phyloP scores from a whole-genome alignment of 1,140 invertebrate genomes.

The Drosophila quadrilineata region DNA sequence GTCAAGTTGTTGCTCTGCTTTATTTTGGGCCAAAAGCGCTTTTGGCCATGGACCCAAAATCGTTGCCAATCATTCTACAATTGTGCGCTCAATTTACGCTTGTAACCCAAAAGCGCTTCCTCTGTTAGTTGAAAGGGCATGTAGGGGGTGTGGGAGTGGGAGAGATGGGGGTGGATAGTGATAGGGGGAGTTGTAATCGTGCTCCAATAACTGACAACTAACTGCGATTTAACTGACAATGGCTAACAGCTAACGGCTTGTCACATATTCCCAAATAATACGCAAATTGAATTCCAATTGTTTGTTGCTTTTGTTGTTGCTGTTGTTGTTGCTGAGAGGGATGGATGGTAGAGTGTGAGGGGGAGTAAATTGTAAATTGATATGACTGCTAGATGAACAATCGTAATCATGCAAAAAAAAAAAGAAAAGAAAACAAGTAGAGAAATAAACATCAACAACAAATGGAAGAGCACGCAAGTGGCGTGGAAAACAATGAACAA shows the following conservation, averaged over 20 bases:
- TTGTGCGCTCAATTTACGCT: slow-evolving; percentile 63
- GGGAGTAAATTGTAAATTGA: slow-evolving; percentile 56
- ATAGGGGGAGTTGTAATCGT: not conserved
- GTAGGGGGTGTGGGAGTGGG: not conserved
- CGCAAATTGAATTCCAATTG: slow-evolving; percentile 55
- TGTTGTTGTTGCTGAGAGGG: slow-evolving; percentile 4
- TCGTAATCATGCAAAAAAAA: slow-evolving; percentile 39
- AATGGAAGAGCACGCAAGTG: too few relatives aligned
- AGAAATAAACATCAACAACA: slow-evolving; percentile 19
- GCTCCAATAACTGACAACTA: slow-evolving; percentile 8
- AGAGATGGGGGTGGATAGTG: not conserved
- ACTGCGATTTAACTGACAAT: slow-evolving; percentile 45
- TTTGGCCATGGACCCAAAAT: slow-evolving; percentile 25
- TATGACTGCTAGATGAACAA: slow-evolving; percentile 47
- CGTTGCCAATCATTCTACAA: slow-evolving; percentile 48
- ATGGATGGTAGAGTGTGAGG: slow-evolving; percentile 58
- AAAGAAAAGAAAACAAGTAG: slow-evolving; percentile 3
- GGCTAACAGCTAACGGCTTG: slow-evolving; percentile 58
- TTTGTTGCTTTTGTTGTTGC: slow-evolving; percentile 2
- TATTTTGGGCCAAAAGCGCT: too few relatives aligned
- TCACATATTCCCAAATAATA: slow-evolving; percentile 47
- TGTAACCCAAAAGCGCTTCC: slow-evolving; percentile 17
- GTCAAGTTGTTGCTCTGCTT: too few relatives aligned
- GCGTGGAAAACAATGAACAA: slow-evolving; percentile 10
- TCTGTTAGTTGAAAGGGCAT: not conserved